Conservation (phyloP, 2,888 invertebrate genomes). For the Homarus gammarus region DNA sequence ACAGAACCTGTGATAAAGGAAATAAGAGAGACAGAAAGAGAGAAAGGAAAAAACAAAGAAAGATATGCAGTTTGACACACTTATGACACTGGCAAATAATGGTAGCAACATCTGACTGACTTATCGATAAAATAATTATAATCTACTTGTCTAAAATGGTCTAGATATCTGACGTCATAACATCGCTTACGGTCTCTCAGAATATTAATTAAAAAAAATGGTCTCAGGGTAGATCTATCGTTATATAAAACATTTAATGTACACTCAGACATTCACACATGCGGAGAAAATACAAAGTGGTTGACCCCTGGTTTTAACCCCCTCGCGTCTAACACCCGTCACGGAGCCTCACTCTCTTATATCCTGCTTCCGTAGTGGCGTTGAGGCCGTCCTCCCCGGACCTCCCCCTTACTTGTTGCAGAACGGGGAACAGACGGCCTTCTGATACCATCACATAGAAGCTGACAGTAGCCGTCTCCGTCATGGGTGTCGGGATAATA, state of each 20-base stretch:
- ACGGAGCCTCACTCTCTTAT: neutral
- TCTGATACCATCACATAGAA: neutral
- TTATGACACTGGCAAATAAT: slow-evolving; percentile 46
- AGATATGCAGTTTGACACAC: slow-evolving; percentile 23
- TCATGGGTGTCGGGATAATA: neutral
- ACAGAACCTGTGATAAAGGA: no score
- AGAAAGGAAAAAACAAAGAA: no score
- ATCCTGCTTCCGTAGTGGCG: neutral
- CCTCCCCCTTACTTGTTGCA: neutral
- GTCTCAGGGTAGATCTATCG: neutral
- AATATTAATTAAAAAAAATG: neutral
- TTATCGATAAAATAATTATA: neutral
- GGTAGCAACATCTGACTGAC: no score
- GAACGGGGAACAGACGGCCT: neutral
- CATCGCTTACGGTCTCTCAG: slow-evolving; percentile 33
- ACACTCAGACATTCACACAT: slow-evolving; percentile 62
- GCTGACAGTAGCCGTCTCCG: neutral
- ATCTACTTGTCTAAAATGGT: neutral
- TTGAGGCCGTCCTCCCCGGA: neutral
- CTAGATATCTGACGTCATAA: slow-evolving; percentile 16
- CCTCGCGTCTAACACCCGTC: neutral
- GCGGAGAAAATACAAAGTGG: slow-evolving; percentile 41
- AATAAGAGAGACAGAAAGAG: no score
- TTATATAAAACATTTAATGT: slow-evolving; percentile 61
- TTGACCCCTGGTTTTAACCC: slow-evolving; percentile 20